Percentiles rank a stretch among this genome's conserved stretches.
phyloP scores from a whole-genome alignment of 2,888 invertebrate species.

The Netelia inedita region DNA sequence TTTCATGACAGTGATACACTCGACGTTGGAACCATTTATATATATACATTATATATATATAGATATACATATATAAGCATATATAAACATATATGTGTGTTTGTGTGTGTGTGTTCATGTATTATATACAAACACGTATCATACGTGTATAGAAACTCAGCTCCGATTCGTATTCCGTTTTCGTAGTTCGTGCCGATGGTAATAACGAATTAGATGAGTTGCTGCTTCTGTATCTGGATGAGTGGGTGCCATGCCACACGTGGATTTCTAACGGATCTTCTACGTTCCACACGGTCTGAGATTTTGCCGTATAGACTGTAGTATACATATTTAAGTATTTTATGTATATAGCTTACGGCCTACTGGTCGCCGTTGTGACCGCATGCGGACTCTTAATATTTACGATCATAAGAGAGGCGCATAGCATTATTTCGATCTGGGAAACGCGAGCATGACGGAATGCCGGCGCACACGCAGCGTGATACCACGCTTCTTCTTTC shows the following conservation, averaged over 20 bases:
- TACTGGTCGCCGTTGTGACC: conserved; percentile 30
- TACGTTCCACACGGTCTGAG: conserved; percentile 23
- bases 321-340: conserved; percentile 19
- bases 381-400: conserved; percentile 78
- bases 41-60: conserved; percentile 15
- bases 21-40: conserved; percentile 24
- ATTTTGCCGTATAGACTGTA: conserved; percentile 23
- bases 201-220: conserved; percentile 81
- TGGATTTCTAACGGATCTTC: conserved; percentile 81
- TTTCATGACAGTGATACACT: conserved; percentile 56
- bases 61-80: conserved; percentile 13
- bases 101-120: not conserved
- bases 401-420: conserved; percentile 83
- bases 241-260: conserved; percentile 76
- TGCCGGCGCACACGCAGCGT: conserved; percentile 75
- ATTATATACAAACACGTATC: conserved; percentile 44
- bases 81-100: conserved; percentile 21
- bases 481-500: conserved; percentile 38
- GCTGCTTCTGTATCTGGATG: conserved; percentile 71
- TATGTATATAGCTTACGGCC: conserved; percentile 28
- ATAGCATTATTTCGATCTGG: conserved; percentile 84
- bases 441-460: conserved; percentile 85
- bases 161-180: conserved; percentile 77
- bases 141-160: conserved; percentile 64
- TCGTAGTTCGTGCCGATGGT: conserved; percentile 73